A percentile compares a stretch with the other conserved stretches of the same genome.
Evolutionary conservation across 2,113 vertebrate species (phyloP).

Genomic region (Corvus hawaiiensis): DNA sequence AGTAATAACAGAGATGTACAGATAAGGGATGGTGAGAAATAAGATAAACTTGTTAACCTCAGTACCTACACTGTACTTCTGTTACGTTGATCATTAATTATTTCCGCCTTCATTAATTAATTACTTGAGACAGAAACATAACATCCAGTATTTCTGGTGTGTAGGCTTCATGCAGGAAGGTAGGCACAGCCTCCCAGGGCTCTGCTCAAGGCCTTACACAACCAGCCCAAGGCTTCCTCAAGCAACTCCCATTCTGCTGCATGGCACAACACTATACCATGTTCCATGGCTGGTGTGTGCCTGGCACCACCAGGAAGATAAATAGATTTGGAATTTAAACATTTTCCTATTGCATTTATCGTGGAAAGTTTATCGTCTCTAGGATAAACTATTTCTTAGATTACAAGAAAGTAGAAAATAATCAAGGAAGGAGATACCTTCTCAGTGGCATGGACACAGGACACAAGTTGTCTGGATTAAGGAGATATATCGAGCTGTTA

Average conservation of each 20-base stretch:
- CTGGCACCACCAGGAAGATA: not conserved
- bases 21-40: constrained; percentile 30
- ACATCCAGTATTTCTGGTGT: constrained; percentile 29
- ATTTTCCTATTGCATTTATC: not conserved
- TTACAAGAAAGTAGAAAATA: not conserved
- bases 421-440: not conserved
- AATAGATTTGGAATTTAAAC: not conserved
- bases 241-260: not conserved
- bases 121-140: constrained; percentile 68
- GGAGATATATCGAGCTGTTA: not conserved
- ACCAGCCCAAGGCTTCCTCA: not conserved
- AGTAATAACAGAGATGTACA: constrained; percentile 29
- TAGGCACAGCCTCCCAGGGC: not conserved
- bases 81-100: constrained; percentile 77
- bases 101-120: constrained; percentile 77
- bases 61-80: constrained; percentile 60
- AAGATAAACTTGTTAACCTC: constrained; percentile 66
- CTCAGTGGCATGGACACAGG: not conserved
- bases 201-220: not conserved
- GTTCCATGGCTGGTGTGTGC: not conserved
- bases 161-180: constrained; percentile 2
- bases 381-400: not conserved
- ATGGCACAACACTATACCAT: not conserved
- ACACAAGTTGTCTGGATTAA: not conserved
- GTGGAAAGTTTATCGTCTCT: not conserved